Base-by-base conservation (phyloP, 64 coral and sea anemone species). In the Actinia tenebrosa region DNA sequence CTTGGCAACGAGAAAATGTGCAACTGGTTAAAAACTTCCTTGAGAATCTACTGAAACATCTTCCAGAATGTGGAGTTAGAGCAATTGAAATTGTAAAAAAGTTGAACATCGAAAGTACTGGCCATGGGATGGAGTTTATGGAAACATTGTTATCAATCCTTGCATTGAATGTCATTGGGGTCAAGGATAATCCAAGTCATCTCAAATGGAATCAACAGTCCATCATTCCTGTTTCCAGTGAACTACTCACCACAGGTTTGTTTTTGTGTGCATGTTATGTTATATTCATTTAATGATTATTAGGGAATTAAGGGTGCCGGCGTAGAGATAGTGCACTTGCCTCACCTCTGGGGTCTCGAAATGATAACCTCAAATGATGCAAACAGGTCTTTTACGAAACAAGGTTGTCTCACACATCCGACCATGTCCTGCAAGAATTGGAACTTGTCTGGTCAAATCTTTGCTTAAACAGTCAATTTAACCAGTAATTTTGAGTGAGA, bases 121-220 rank as follows among this genome's bases (percentile, higher is more conserved):
- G n/a, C n/a, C n/a, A n/a, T 66, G 63, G 20, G 3, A 59, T 86
- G 19, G 63, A 82, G 15, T 95, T 95, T 20, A 42, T 95, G 16
- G 7, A 30, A 19, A 87, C 84, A 14, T 63, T 95, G 55, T 86
- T 80, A 14, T 83, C 83, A 25, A 84, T 89, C 78, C 23, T 92
- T 20, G 90, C 94, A 5, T 44, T 56, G 19, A 77, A 87, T 52
- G 87, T 95, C 3, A 84, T 87, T 84, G 59, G 50, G 22, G 94
- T 84, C 22, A 72, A 56, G 23, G 79, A 87, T 37, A 64, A 95
- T 13, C 42, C 87, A 46, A 11, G 53, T 23, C 37, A 61, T 56
- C 68, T 95, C 2, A 64, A 84, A 19, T 95, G 94, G 94, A 95
- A 92, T 11, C 30, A 89, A 52, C 68, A 86, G 20, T 78, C 94